A percentile compares a stretch with the other conserved stretches of the same genome.
Evolutionary conservation across 2,797 vertebrate genomes (phyloP).

Genomic region (Myripristis murdjan): DNA sequence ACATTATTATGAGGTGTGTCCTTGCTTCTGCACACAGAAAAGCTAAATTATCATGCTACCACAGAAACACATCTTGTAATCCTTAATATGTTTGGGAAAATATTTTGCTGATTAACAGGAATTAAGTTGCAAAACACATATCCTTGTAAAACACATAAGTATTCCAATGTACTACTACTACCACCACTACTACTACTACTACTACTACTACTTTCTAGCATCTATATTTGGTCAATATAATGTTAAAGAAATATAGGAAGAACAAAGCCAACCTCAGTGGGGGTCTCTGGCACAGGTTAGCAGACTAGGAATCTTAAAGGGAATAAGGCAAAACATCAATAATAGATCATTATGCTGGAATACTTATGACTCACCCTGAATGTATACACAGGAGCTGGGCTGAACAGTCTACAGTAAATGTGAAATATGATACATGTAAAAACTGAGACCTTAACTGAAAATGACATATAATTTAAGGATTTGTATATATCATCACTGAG

Average conservation of each 20-base stretch:
- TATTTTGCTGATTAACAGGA: no score
- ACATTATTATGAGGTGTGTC: neutral
- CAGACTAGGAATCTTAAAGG: constrained; percentile 9
- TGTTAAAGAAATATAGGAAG: neutral
- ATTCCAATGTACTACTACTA: no score
- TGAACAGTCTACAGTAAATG: neutral
- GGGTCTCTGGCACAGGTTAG: neutral
- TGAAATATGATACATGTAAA: neutral
- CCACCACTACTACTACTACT: neutral
- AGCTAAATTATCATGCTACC: neutral
- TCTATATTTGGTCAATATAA: neutral
- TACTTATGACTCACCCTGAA: constrained; percentile 19
- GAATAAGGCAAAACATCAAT: constrained; percentile 41
- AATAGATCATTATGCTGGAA: constrained; percentile 44
- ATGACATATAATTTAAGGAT: neutral
- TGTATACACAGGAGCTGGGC: neutral
- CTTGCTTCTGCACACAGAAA: neutral
- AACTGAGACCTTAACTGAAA: neutral
- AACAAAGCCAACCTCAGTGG: neutral
- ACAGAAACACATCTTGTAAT: neutral
- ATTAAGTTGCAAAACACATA: no score
- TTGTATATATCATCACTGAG: constrained; percentile 1
- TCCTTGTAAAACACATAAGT: no score
- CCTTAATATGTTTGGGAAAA: no score
- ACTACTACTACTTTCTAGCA: neutral